A percentile compares a stretch with the other conserved stretches of the same genome.
Evolutionary conservation across 2,888 invertebrate species (phyloP).

Genomic region (Phragmatobia fuliginosa): DNA sequence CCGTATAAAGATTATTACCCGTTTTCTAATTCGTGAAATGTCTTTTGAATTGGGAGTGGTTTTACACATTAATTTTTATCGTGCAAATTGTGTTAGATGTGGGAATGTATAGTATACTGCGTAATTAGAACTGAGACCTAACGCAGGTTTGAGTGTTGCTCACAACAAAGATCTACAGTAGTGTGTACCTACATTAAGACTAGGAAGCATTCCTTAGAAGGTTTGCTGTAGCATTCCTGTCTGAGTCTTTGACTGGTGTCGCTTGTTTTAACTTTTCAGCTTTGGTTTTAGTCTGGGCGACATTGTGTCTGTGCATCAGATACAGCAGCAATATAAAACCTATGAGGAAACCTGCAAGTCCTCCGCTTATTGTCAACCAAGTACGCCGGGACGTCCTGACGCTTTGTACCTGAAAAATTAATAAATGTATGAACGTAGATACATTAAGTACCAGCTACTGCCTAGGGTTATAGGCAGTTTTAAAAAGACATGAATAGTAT

Average conservation of each 20-base stretch:
- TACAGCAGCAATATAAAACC: constrained; percentile 81
- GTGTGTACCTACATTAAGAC: not conserved
- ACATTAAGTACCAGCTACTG: no score
- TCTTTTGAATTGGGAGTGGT: not conserved
- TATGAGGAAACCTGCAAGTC: constrained; percentile 79
- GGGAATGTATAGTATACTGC: not conserved
- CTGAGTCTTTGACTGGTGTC: constrained; percentile 58
- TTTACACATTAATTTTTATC: not conserved
- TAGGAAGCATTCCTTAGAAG: constrained; percentile 63
- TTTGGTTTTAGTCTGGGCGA: constrained; percentile 73
- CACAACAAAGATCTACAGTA: not conserved
- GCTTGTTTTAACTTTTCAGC: constrained; percentile 67
- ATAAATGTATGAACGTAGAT: not conserved
- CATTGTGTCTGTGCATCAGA: constrained; percentile 81
- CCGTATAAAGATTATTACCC: not conserved
- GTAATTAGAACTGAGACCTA: not conserved
- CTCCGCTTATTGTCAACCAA: constrained; percentile 80
- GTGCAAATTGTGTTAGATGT: not conserved
- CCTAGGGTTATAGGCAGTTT: no score
- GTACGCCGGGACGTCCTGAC: constrained; percentile 70
- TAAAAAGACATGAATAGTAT: no score
- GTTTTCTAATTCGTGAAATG: not conserved
- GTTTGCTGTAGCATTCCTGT: constrained; percentile 66
- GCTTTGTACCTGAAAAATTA: constrained; percentile 64
- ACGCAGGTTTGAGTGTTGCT: constrained; percentile 5